Base-by-base conservation (phyloP, 2,113 vertebrate genomes). In the Anseranas semipalmata region DNA sequence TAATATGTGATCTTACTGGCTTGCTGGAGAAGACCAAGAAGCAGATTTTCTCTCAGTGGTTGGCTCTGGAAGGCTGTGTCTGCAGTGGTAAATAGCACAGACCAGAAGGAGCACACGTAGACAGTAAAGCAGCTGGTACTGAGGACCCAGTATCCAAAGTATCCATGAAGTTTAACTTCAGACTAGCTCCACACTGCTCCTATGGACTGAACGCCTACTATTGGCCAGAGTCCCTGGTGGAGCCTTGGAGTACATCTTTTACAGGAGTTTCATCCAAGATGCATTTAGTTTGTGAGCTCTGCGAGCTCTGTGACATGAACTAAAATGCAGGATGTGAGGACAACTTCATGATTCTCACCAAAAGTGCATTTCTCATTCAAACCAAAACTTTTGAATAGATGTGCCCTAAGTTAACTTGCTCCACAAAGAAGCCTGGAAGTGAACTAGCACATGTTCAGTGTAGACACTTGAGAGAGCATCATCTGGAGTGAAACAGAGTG, bases 321-420 rank as follows among this genome's bases (percentile, higher is more conserved):
- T 20, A 39, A 76, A 80, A 50, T 11, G 52, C 7, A 71, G 13
- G 7, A 65, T 16, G 7, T 17, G 14, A 85, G 33, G 14, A 58
- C 14, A 52, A 8, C 22, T n/a, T 4, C 1, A 1, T 1, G 5
- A 53, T 48, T 43, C 18, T 5, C 25, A 62, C 10, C 15, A 55
- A 37, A 56, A 30, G 15, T 67, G 35, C 6, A 5, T 50, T 82
- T 52, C 19, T 66, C 10, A 17, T 7, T 60, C 27, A 62, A 78
- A 19, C 11, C 12, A 39, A 77, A 83, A 62, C 41, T 21, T 27
- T 15, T 41, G 27, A 55, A 90, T 22, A 58, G 35, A 35, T 24
- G 63, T 9, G 59, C 50, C 22, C 37, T 32, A 65, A 33, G 10
- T 11, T 65, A 45, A 58, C 13, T 17, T 75, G 48, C 15, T 41